A percentile compares a stretch with the other conserved stretches of the same genome.
These are phyloP conservation scores for Sceloporus tristichus DNA, from an alignment of 2,113 vertebrate species.

Conservation along the genomic window DNA sequence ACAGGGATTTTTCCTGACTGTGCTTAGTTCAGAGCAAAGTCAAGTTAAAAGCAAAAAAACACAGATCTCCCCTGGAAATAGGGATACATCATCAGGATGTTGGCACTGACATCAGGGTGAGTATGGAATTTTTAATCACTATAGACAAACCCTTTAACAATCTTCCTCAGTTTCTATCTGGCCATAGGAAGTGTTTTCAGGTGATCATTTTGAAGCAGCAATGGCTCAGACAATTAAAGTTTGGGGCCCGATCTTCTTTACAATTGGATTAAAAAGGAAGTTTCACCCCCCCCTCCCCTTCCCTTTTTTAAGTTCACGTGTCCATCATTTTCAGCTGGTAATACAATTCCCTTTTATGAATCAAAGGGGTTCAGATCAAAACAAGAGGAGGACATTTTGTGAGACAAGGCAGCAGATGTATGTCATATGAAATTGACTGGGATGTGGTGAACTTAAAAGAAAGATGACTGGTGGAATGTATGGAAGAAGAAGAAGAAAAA, in stretches of 20 bases:
- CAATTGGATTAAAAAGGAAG: background rate
- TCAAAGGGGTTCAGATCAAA: constrained; percentile 31
- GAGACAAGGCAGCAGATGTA: background rate
- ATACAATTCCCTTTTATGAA: constrained; percentile 15
- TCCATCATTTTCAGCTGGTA: background rate
- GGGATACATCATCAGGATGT: too few relatives aligned
- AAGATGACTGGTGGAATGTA: constrained; percentile 1
- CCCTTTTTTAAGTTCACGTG: background rate
- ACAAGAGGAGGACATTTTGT: background rate
- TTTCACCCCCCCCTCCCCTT: background rate
- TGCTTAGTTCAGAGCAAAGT: too few relatives aligned
- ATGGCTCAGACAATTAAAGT: background rate
- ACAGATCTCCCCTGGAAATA: too few relatives aligned
- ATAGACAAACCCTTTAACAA: background rate
- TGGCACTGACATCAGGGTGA: too few relatives aligned
- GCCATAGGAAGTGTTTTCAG: background rate
- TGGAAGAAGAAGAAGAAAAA: accelerated
- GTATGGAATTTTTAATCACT: too few relatives aligned
- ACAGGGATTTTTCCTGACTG: too few relatives aligned
- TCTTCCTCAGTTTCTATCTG: background rate
- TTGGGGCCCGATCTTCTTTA: background rate
- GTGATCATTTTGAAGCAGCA: background rate
- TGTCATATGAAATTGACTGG: background rate
- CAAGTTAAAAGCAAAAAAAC: too few relatives aligned
- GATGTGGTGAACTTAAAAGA: background rate